Evolutionary conservation across 1,140 invertebrate genomes (phyloP), one percentile per base, ranked within the genome.

Genomic region (Wiebesia pumilae): DNA sequence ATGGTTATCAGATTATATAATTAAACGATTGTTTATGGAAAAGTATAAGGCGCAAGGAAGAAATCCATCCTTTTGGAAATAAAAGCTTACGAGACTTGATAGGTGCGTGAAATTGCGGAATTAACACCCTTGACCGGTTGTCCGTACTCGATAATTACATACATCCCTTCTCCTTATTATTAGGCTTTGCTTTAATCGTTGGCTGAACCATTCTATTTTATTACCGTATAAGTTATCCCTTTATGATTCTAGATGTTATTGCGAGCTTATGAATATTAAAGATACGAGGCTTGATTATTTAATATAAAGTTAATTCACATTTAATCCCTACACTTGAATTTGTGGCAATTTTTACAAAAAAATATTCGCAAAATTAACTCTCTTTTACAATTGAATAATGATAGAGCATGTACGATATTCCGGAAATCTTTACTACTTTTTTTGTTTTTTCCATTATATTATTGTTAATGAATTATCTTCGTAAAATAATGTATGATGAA

Each of bases 111-210:
- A 78, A 78, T 78, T 78, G 40, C 40, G 43, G 40, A 81, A 81
- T 81, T 81, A 81, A 81, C 80, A 81, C 80, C 80, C 69, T 47
- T 54, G 54, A 80, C 78, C 54, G 78, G 77, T 79, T 79, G 75
- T 33, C 27, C 69, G 35, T 12, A 30, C 35, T 51, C 80, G 80
- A 81, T 69, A 81, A 81, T 81, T 81, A 81, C 78, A 38, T 58
- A 40, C 51, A 47, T n/a, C 38, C 65, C 80, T 43, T 67, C 67
- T 81, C 65, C 80, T 69, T 62, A 69, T 81, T 81, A 81, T 40
- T 33, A 19, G 47, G 19, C n/a, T 67, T 67, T 33, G 65, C 27
- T 67, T 67, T 67, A 67, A 67, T 67, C 27, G 65, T 6, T 33
- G 65, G 3, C 65, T 27, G 77, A 58, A 51, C 27, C 47, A 47